Evolutionary conservation across 2,888 invertebrate genomes (phyloP).

Genomic region (Caenorhabditis sp.): DNA sequence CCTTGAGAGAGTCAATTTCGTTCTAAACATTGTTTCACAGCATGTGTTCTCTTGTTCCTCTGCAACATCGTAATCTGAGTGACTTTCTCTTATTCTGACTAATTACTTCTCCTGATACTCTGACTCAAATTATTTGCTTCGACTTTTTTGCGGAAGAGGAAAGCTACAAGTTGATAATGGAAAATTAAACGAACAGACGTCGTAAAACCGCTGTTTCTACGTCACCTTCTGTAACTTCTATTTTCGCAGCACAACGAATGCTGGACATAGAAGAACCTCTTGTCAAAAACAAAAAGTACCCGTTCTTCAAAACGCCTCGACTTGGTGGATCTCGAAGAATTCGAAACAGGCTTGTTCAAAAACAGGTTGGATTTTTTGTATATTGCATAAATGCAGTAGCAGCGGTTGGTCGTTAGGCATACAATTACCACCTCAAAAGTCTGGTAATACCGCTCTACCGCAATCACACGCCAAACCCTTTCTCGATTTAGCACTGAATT

Average conservation of each 20-base stretch:
- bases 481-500: too few species aligned
- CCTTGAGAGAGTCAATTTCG: background rate
- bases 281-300: slow-evolving; percentile 61
- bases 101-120: slow-evolving; percentile 1
- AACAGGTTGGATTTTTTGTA: slow-evolving; percentile 61
- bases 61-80: too few species aligned
- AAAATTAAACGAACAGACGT: background rate
- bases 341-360: slow-evolving; percentile 77
- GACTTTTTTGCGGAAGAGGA: background rate
- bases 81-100: background rate
- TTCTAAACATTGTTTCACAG: too few species aligned
- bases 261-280: slow-evolving; percentile 63
- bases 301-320: slow-evolving; percentile 61
- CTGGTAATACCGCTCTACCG: too few species aligned
- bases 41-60: too few species aligned
- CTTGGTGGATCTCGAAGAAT: slow-evolving; percentile 64
- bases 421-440: too few species aligned
- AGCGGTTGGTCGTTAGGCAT: too few species aligned
- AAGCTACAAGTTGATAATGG: background rate
- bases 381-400: too few species aligned
- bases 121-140: background rate
- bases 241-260: slow-evolving; percentile 66
- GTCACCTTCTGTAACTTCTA: slow-evolving; percentile 65
- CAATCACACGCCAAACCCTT: too few species aligned
- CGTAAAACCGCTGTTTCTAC: slow-evolving; percentile 65